These are phyloP conservation scores for Aphelenchoides fujianensis DNA, from an alignment of 1,140 invertebrate species.

Conservation along the genomic window DNA sequence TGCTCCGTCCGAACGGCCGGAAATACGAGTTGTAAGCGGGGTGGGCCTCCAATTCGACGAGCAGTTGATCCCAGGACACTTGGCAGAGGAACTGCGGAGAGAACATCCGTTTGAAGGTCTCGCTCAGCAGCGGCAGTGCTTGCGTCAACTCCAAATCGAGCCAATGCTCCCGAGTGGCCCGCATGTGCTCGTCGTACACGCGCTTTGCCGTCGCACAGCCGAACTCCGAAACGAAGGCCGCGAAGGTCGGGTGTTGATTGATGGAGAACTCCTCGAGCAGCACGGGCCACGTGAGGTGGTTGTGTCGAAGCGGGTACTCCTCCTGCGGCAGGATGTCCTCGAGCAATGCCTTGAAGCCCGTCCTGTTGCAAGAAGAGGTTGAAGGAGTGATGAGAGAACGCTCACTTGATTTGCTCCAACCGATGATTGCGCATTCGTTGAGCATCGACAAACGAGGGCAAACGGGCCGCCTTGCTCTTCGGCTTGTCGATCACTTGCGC, in stretches of 20 bases:
- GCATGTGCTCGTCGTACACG: conserved; percentile 42
- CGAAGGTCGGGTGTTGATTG: conserved; percentile 29
- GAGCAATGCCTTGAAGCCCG: conserved; percentile 26
- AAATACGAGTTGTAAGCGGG: conserved; percentile 33
- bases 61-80: conserved; percentile 29
- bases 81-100: conserved; percentile 22
- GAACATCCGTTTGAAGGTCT: conserved; percentile 29
- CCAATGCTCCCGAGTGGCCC: conserved; percentile 42
- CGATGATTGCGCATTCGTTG: conserved; percentile 69
- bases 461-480: conserved; percentile 65
- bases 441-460: conserved; percentile 81
- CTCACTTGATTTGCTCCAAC: background rate
- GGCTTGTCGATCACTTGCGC: conserved; percentile 84
- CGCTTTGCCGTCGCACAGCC: conserved; percentile 32
- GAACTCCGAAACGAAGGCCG: conserved; percentile 37
- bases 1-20: conserved; percentile 34
- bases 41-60: conserved; percentile 30
- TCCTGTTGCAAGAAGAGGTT: conserved; percentile 33
- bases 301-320: conserved; percentile 36
- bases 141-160: conserved; percentile 37
- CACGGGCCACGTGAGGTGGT: conserved; percentile 29
- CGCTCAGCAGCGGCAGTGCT: conserved; percentile 25
- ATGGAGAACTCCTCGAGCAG: conserved; percentile 29
- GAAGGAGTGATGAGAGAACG: background rate
- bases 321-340: conserved; percentile 35